Conservation (phyloP, 2,888 invertebrate genomes). For the Coelopa pilipes region DNA sequence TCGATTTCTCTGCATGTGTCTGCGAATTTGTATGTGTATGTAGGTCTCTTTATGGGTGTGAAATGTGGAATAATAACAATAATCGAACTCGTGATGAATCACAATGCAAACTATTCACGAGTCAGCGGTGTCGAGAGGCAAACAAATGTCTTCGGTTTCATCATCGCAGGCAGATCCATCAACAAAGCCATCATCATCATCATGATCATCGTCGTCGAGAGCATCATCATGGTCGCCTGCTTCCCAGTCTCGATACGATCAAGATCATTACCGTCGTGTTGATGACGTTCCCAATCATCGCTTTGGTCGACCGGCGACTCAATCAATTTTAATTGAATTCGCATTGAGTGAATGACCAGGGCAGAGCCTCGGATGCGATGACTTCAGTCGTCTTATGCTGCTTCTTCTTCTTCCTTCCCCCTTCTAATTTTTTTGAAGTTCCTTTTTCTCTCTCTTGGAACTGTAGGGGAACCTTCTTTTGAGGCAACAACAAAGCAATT, state of each 20-base stretch:
- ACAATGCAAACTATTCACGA: conserved; percentile 18
- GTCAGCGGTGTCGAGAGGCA: neutral
- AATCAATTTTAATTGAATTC: conserved; percentile 36
- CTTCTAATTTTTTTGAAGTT: neutral
- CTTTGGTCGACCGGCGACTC: neutral
- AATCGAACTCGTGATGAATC: conserved; percentile 12
- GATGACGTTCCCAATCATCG: neutral
- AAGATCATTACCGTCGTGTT: too few species aligned
- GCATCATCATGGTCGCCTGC: too few species aligned
- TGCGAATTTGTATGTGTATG: neutral
- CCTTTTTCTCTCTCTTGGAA: too few species aligned
- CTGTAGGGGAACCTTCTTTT: too few species aligned
- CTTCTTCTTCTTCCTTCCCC: neutral
- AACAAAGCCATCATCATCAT: neutral
- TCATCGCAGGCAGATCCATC: neutral
- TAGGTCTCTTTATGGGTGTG: neutral
- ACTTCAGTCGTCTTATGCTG: neutral
- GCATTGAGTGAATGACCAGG: conserved; percentile 28
- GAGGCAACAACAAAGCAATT: conserved; percentile 5
- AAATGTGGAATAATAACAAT: conserved; percentile 2
- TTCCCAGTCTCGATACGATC: too few species aligned
- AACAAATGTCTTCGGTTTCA: conserved; percentile 21
- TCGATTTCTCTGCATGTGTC: neutral
- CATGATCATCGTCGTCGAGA: too few species aligned
- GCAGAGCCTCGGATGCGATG: neutral